Evolutionary conservation across 2,113 vertebrate genomes (phyloP).

Genomic region (Varanus komodoensis): DNA sequence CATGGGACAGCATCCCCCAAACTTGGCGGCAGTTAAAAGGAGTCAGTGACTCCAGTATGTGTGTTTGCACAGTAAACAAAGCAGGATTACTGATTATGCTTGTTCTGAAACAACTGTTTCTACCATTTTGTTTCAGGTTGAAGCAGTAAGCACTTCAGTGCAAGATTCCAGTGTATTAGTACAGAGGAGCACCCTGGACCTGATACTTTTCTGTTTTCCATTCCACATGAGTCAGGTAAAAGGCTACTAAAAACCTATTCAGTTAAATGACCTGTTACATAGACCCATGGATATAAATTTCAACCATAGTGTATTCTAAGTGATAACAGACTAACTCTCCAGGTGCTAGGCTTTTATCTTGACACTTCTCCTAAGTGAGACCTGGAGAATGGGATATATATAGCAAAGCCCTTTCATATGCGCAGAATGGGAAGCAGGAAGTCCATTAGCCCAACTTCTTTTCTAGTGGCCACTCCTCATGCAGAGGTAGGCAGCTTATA

Average conservation of each 20-base stretch:
- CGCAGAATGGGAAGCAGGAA: not conserved
- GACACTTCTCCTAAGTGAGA: not conserved
- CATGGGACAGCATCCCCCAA: not conserved
- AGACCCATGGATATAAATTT: not conserved
- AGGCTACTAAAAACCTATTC: conserved; percentile 25
- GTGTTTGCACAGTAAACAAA: not conserved
- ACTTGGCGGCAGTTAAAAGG: not conserved
- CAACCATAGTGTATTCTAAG: accelerated
- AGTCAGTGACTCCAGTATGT: not conserved
- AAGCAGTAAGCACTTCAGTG: conserved; percentile 97
- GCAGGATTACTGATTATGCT: not conserved
- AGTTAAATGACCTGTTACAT: conserved; percentile 2
- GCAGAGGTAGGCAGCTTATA: not conserved
- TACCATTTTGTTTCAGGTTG: conserved; percentile 84
- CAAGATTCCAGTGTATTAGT: conserved; percentile 98
- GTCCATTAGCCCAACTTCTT: not conserved
- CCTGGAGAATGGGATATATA: no score
- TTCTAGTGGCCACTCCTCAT: not conserved
- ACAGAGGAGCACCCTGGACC: conserved; percentile 96
- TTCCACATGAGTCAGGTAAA: conserved; percentile 99
- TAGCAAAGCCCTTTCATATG: not conserved
- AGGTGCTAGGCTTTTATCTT: not conserved
- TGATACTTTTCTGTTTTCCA: conserved; percentile 98
- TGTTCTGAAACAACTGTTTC: conserved; percentile 14
- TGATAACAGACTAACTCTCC: not conserved